A percentile compares a stretch with the other conserved stretches of the same genome.
Evolutionary conservation across 2,797 vertebrate genomes (phyloP).

Genomic region (Poecilia wingei): DNA sequence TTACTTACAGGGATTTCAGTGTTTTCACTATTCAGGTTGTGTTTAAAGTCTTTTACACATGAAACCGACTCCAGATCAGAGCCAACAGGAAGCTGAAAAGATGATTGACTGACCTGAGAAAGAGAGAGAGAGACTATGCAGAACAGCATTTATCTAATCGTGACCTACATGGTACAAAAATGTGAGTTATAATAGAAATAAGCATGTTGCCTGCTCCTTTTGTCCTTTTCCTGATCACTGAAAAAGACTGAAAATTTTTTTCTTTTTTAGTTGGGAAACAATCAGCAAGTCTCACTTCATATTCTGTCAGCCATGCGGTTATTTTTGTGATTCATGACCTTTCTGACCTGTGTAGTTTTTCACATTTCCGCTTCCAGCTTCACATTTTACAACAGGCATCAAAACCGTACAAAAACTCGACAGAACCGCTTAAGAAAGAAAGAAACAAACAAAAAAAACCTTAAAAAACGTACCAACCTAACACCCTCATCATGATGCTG

Average conservation of each 20-base stretch:
- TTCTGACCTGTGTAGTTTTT: constrained; percentile 1
- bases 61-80: constrained; percentile 24
- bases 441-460: background rate
- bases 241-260: background rate
- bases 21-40: constrained; percentile 14
- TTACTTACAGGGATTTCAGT: constrained; percentile 15
- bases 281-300: background rate
- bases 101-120: constrained; percentile 73
- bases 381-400: constrained; percentile 21
- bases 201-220: constrained; percentile 47
- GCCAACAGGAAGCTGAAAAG: constrained; percentile 26
- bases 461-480: constrained; percentile 11
- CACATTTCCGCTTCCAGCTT: constrained; percentile 26
- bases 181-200: constrained; percentile 31
- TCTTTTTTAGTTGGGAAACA: background rate
- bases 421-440: background rate
- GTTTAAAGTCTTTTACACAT: constrained; percentile 27
- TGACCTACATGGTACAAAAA: constrained; percentile 51
- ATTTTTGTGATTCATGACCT: background rate
- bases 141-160: constrained; percentile 44
- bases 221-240: constrained; percentile 30
- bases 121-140: constrained; percentile 62
- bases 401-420: constrained; percentile 10
- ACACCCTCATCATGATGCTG: constrained; percentile 6
- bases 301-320: background rate